Base-by-base conservation (phyloP, 2,888 invertebrate species). In the Orthosia cruda region DNA sequence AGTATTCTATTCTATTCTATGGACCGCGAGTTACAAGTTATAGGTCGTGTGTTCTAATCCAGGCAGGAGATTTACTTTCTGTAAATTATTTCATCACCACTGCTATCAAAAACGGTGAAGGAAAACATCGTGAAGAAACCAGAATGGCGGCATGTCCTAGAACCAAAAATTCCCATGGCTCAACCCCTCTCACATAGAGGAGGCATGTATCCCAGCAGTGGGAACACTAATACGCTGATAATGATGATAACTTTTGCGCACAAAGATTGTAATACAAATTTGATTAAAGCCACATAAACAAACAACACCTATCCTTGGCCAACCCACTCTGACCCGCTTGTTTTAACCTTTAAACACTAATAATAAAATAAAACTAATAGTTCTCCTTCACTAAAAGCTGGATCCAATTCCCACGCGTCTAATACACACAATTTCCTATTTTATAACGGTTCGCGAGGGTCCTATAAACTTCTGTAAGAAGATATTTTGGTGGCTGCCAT, bases 381-480 rank as follows among this genome's bases (percentile, higher is more conserved):
- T 84, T 71, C 75, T 71, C 50, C 50, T 80, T 75, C 55, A 72
- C 85, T 76, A 59, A 67, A 78, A 85, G 71, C 80, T 76, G 68
- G 70, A 72, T 61, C 68, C 68, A 76, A 87, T 80, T 76, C 86
- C 83, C 86, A 3, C 20, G 63, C 72, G 86, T 69, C 76, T 80
- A 70, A 80, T 87, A 77, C 70, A 73, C 70, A 74, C 80, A 74
- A 77, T 87, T 75, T 82, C 73, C 85, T 71, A 77, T 79, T 83
- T 86, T 80, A 83, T 72, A 77, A 85, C 78, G 81, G 71, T 81
- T 26, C 73, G 52, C 79, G 64, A 61, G 88, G 71, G 84, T 57
- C 73, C 77, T 70, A 87, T 86, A 80, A 87, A 77, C 63, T 83
- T 83, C 61, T 77, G 81, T 80, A 85, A 85, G 85, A 76, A 76